Percentiles rank a stretch among this genome's conserved stretches.
phyloP scores from a whole-genome alignment of 1,140 invertebrate species.

The Cyclargus thomasi region DNA sequence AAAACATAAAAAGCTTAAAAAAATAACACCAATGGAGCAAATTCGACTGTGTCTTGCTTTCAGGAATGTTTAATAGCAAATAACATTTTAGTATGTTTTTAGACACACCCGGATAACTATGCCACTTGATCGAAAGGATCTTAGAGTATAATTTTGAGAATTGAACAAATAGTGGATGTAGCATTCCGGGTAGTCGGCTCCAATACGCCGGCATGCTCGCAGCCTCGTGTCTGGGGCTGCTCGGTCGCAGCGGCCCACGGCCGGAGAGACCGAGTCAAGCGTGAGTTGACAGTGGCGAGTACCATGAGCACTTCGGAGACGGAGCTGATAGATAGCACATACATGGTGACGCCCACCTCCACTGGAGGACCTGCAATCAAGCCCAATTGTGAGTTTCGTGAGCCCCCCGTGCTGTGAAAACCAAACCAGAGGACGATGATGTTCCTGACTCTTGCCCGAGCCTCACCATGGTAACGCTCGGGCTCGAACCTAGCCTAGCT shows the following conservation, averaged over 20 bases:
- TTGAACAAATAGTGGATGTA: slow-evolving; percentile 35
- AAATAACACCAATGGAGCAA: slow-evolving; percentile 61
- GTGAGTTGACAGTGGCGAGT: slow-evolving; percentile 73
- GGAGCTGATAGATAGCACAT: slow-evolving; percentile 98
- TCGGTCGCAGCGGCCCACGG: slow-evolving; percentile 40
- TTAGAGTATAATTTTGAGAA: slow-evolving; percentile 19
- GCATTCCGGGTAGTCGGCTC: slow-evolving; percentile 51
- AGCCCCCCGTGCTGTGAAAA: slow-evolving; percentile 50
- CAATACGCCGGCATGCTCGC: slow-evolving; percentile 57
- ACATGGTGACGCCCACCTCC: slow-evolving; percentile 97
- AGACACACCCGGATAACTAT: slow-evolving; percentile 51
- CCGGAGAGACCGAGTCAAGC: slow-evolving; percentile 59
- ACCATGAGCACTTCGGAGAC: slow-evolving; percentile 99
- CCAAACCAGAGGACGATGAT: slow-evolving; percentile 65
- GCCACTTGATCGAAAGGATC: slow-evolving; percentile 37
- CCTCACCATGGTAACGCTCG: slow-evolving; percentile 36
- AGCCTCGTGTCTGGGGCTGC: slow-evolving; percentile 58
- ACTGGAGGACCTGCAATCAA: slow-evolving; percentile 93
- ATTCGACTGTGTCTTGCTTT: slow-evolving; percentile 52
- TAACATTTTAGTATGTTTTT: slow-evolving; percentile 39
- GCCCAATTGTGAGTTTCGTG: slow-evolving; percentile 64
- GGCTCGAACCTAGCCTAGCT: slow-evolving; percentile 49
- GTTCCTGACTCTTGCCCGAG: slow-evolving; percentile 49
- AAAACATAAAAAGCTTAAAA: slow-evolving; percentile 63
- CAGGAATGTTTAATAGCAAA: slow-evolving; percentile 57